Evolutionary conservation across 2,113 vertebrate species (phyloP), one percentile per base, ranked within the genome.

Genomic region (Cacatua alba): DNA sequence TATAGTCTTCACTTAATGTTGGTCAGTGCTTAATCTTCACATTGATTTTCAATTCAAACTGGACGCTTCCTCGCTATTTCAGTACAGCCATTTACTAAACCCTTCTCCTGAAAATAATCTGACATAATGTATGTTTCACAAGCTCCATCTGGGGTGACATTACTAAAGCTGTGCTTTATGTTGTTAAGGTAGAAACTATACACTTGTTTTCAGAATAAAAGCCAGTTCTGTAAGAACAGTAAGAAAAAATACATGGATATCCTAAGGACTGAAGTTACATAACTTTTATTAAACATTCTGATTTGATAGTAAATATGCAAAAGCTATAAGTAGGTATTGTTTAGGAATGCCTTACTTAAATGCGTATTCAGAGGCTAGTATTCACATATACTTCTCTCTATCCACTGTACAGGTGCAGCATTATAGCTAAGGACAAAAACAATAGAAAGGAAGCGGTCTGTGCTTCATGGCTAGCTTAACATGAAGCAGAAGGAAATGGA

Each of bases 401-500:
- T 29, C 10, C 26, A 26, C 26, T 90, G 76, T 92, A 78, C 33
- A 82, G 48, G 19, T 81, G 26, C 37, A 75, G 28, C 23, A 6
- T 44, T 52, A 49, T 31, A 72, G 28, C 67, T 79, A 75, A 90
- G 59, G 91, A 95, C 68, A 89, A 83, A 49, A 67, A 8, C 0
- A 68, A 76, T 29, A 60, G 75, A 88, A 94, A 26, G 64, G 79
- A 96, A 94, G 79, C 60, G 65, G 62, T 59, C 79, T 90, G 84
- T 92, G 93, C 95, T 97, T 97, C 80, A 52, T 77, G 80, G 74
- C 49, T 64, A 95, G 26, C 84, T 91, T 84, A 51, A 83, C 35
- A 55, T 33, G 57, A 92, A 67, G 20, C 46, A 86, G 74, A 95
- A 88, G 83, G 77, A 96, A 97, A 91, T 14, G 2, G 84, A 95